Percentiles rank a stretch among this genome's conserved stretches.
These are phyloP conservation scores for Hyphantria cunea DNA, from an alignment of 1,140 invertebrate species.

Conservation along the genomic window DNA sequence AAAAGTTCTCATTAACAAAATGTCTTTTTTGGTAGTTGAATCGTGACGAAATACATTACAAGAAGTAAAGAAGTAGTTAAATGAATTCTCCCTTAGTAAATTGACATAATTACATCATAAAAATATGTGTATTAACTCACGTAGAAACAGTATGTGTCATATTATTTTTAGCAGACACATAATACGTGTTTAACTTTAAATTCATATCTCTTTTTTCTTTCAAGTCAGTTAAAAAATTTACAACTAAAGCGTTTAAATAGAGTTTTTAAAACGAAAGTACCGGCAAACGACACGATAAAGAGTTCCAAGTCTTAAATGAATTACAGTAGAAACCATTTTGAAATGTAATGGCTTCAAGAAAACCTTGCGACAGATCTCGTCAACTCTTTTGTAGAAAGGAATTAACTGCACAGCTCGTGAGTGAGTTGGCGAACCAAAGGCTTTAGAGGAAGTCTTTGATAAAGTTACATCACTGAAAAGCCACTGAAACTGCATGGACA, in stretches of 20 bases:
- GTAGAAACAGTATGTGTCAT: no score
- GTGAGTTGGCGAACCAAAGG: conserved; percentile 1
- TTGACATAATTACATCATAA: no score
- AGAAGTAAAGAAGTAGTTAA: no score
- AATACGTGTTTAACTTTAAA: not conserved
- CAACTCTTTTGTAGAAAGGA: conserved; percentile 20
- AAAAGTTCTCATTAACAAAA: no score
- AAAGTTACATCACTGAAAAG: no score
- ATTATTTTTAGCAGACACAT: not conserved
- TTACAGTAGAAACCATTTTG: conserved; percentile 22
- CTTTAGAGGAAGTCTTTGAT: no score
- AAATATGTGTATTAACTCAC: no score
- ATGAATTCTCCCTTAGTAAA: no score
- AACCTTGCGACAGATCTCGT: conserved; percentile 11
- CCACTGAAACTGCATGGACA: no score
- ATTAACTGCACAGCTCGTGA: conserved; percentile 11
- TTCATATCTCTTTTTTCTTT: not conserved
- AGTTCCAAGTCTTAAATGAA: conserved; percentile 24
- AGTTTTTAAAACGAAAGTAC: conserved; percentile 19
- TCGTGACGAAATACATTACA: no score
- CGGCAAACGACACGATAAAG: conserved; percentile 19
- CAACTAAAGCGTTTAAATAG: conserved; percentile 6
- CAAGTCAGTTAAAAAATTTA: conserved; percentile 2
- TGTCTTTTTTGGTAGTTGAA: no score
- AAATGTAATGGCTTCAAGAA: conserved; percentile 12